Conservation (phyloP, 2,113 vertebrate species). For the Melanerpes formicivorus region DNA sequence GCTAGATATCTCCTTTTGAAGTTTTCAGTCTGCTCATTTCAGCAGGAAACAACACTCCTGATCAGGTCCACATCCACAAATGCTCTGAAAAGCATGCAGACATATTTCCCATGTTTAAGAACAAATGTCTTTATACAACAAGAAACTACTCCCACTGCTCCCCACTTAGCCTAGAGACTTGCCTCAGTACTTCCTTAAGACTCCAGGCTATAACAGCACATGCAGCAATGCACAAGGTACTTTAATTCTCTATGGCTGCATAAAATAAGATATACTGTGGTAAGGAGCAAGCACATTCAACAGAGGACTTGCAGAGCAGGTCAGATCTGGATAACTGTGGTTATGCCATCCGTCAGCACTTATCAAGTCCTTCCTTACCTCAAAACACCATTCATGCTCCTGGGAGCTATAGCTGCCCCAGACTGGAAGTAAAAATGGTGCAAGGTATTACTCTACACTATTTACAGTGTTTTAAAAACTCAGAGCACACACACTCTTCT, state of each 20-base stretch:
- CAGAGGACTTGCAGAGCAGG: not conserved
- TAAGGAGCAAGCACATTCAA: not conserved
- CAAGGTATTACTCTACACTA: not conserved
- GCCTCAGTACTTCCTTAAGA: not conserved
- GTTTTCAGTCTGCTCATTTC: not conserved
- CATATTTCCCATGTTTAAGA: not conserved
- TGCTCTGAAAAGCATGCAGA: not conserved
- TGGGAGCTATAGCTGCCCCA: not conserved
- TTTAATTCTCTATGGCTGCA: not conserved
- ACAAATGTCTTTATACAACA: not conserved
- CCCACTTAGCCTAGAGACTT: not conserved
- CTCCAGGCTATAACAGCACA: not conserved
- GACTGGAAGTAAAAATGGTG: not conserved
- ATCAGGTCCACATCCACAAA: not conserved
- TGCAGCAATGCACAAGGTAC: not conserved
- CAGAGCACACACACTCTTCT: rapidly evolving
- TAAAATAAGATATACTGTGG: not conserved
- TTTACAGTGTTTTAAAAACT: not conserved
- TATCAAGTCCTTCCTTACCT: not conserved
- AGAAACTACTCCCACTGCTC: not conserved
- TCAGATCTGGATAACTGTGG: not conserved
- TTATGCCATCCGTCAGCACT: not conserved
- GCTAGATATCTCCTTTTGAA: conserved; percentile 12
- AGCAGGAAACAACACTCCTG: not conserved
- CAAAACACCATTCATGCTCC: not conserved